Conservation (phyloP, 2,888 invertebrate genomes). For the Lithophane semibrunnea region DNA sequence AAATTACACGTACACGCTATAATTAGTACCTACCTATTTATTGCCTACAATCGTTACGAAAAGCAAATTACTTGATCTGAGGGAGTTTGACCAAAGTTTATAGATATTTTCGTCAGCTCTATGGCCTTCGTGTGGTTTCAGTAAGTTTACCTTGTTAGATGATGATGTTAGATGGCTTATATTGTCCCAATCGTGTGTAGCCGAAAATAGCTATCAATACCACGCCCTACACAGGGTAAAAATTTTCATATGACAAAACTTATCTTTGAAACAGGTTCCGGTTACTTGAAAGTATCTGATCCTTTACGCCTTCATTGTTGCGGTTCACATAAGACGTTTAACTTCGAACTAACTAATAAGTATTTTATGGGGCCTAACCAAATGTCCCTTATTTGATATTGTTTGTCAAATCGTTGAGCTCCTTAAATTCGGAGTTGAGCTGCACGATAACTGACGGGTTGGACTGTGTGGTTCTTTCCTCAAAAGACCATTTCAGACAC, state of each 20-base stretch:
- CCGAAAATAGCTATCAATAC: neutral
- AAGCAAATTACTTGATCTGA: slow-evolving; percentile 1
- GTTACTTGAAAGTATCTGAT: neutral
- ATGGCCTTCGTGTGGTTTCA: neutral
- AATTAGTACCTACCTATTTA: slow-evolving; percentile 3
- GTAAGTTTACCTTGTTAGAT: neutral
- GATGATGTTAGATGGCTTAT: neutral
- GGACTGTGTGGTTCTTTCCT: no score
- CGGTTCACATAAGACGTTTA: neutral
- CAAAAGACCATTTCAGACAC: no score
- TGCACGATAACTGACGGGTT: no score
- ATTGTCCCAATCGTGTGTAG: neutral
- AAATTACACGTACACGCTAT: slow-evolving; percentile 27
- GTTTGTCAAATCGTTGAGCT: no score
- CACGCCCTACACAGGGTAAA: neutral
- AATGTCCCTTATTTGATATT: no score
- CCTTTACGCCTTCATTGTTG: neutral
- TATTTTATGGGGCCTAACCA: no score
- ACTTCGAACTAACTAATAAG: neutral
- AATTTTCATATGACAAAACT: neutral
- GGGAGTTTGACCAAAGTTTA: neutral
- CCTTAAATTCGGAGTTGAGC: no score
- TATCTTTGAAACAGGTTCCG: neutral
- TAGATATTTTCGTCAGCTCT: neutral
- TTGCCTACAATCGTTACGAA: slow-evolving; percentile 1